These are phyloP conservation scores for Anableps anableps DNA, from an alignment of 2,797 vertebrate species.

Conservation along the genomic window DNA sequence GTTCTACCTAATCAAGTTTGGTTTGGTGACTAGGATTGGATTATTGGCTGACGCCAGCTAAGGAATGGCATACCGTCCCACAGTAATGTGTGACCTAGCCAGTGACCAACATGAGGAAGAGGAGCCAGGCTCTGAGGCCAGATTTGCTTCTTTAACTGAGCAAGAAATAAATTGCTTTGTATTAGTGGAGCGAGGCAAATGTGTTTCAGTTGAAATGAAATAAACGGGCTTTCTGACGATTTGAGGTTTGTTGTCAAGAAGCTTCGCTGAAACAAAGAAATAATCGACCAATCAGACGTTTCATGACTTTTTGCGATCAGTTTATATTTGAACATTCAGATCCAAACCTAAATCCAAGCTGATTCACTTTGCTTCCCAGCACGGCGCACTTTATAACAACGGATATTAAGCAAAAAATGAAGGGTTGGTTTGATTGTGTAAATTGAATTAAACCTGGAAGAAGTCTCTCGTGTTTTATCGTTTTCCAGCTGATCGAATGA, in stretches of 20 bases:
- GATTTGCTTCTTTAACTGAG: not conserved
- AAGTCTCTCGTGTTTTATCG: not conserved
- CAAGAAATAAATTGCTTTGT: not conserved
- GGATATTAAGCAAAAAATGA: not conserved
- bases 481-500: not conserved
- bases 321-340: not conserved
- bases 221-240: not conserved
- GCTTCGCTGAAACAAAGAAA: not conserved
- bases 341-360: not conserved
- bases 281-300: not conserved
- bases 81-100: not conserved
- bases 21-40: not conserved
- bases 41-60: not conserved
- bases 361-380: constrained; percentile 2
- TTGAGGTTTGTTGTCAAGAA: not conserved
- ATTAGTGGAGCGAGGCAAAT: not conserved
- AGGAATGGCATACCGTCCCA: not conserved
- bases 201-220: not conserved
- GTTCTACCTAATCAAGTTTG: not conserved
- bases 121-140: not conserved
- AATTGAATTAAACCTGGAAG: not conserved
- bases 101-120: not conserved
- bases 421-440: not conserved
- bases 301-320: not conserved
- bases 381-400: constrained; percentile 9